Evolutionary conservation across 2,113 vertebrate species (phyloP).

Genomic region (Numenius arquata): DNA sequence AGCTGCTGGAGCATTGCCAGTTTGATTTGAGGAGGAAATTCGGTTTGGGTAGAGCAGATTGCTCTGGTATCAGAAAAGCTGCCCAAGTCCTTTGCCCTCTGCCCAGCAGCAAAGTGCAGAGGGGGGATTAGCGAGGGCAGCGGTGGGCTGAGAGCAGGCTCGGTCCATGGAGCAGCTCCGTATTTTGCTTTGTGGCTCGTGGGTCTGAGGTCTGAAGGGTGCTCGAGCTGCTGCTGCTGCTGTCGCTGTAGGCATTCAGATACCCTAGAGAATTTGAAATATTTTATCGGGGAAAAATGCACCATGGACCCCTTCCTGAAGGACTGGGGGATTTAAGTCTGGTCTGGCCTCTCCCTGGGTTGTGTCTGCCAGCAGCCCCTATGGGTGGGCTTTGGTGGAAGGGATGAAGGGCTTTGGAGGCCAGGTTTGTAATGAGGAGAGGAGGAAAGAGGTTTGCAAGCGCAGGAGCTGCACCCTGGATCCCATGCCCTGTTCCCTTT

Average conservation of each 20-base stretch:
- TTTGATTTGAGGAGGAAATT: not conserved
- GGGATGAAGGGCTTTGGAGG: not conserved
- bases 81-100: not conserved
- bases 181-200: not conserved
- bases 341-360: accelerated
- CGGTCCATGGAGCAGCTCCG: not conserved
- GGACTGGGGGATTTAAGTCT: not conserved
- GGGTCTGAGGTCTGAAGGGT: not conserved
- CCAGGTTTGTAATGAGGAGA: not conserved
- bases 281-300: not conserved
- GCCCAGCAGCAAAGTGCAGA: not conserved
- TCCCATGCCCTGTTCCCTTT: not conserved
- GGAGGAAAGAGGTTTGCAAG: not conserved
- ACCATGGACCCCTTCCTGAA: accelerated
- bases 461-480: not conserved
- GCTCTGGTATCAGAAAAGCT: not conserved
- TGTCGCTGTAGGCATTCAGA: not conserved
- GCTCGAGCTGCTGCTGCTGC: not conserved
- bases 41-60: not conserved
- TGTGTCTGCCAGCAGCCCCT: not conserved
- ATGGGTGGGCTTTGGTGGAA: not conserved
- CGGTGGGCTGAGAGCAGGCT: not conserved
- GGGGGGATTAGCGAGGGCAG: not conserved
- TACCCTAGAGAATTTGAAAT: not conserved
- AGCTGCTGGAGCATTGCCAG: not conserved